These are phyloP conservation scores for Heliangelus exortis DNA, from an alignment of 2,797 vertebrate genomes.

Conservation along the genomic window DNA sequence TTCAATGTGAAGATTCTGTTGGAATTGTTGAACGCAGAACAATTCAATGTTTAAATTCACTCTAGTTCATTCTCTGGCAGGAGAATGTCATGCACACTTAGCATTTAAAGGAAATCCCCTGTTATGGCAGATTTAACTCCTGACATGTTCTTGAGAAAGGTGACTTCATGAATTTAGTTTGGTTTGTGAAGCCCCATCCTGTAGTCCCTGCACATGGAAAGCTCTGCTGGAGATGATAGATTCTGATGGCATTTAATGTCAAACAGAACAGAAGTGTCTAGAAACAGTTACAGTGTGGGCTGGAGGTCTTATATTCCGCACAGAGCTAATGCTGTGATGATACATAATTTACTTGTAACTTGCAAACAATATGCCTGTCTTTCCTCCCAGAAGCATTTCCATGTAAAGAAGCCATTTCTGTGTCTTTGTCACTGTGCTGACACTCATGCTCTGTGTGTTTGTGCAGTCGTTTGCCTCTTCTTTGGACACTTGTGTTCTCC, in stretches of 20 bases:
- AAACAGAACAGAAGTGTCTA: background rate
- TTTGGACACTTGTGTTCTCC: background rate
- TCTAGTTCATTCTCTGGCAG: background rate
- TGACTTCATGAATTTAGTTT: background rate
- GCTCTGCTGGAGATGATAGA: background rate
- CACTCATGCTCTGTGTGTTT: background rate
- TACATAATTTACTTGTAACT: background rate
- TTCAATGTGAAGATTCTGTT: background rate
- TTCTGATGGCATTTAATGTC: background rate
- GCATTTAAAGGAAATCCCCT: background rate
- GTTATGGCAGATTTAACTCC: background rate
- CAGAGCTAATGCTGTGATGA: background rate
- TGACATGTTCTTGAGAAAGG: background rate
- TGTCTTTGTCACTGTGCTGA: rapidly evolving
- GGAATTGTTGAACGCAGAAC: background rate
- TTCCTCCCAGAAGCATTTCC: background rate
- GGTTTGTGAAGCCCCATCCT: background rate
- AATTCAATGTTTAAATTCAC: background rate
- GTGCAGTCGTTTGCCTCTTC: background rate
- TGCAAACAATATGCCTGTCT: background rate
- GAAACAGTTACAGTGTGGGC: background rate
- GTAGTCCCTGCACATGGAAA: background rate
- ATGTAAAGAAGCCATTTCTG: background rate
- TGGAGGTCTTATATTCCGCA: background rate
- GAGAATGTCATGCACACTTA: background rate